Evolutionary conservation across 2,888 invertebrate species (phyloP).

Genomic region (Gymnosoma rotundatum): DNA sequence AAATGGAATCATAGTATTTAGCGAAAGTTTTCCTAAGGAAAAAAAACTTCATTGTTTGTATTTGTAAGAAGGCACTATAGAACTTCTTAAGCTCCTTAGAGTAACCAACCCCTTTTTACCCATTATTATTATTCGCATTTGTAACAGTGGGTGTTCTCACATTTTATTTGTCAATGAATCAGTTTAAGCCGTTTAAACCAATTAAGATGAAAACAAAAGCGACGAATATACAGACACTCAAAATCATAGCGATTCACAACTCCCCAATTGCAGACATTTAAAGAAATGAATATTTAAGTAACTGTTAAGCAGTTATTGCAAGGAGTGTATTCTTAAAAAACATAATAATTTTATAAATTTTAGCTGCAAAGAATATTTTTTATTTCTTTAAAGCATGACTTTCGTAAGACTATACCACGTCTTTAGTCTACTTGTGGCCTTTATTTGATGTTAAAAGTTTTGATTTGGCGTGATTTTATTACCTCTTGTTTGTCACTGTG

Average conservation of each 20-base stretch:
- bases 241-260: conserved; percentile 40
- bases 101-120: conserved; percentile 29
- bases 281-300: conserved; percentile 30
- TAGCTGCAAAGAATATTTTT: no score
- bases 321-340: conserved; percentile 26
- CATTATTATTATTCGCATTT: background rate
- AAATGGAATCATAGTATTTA: conserved; percentile 30
- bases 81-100: conserved; percentile 46
- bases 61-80: background rate
- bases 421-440: no score
- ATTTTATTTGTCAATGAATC: conserved; percentile 69
- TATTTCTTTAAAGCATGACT: no score
- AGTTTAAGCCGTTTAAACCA: conserved; percentile 70
- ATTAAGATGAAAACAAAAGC: conserved; percentile 66
- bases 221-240: conserved; percentile 16
- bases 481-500: no score
- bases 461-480: no score
- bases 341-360: no score
- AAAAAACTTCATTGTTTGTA: background rate
- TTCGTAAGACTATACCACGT: no score
- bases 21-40: conserved; percentile 13
- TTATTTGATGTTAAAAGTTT: no score
- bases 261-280: conserved; percentile 61
- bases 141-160: conserved; percentile 48
- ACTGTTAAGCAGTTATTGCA: conserved; percentile 17